A percentile compares a stretch with the other conserved stretches of the same genome.
Evolutionary conservation across 1,140 invertebrate species (phyloP).

Genomic region (Frieseomelitta varia): DNA sequence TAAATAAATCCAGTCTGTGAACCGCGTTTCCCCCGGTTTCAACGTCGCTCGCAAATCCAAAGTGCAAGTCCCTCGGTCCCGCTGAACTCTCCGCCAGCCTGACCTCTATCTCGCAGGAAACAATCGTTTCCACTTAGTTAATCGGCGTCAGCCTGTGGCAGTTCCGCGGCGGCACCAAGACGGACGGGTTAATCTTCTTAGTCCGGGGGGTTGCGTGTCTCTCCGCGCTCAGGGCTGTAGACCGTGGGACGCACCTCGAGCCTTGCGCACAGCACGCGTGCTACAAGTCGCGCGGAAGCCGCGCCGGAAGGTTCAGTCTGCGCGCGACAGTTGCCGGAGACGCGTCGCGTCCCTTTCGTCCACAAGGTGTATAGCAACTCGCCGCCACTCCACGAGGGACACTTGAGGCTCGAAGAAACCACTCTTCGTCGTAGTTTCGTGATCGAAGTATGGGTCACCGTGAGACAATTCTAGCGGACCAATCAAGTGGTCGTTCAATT

Average conservation of each 20-base stretch:
- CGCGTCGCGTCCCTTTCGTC: constrained; percentile 50
- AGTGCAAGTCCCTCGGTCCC: background rate
- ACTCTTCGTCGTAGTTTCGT: background rate
- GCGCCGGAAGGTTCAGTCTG: constrained; percentile 59
- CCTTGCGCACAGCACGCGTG: constrained; percentile 40
- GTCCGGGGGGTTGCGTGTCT: constrained; percentile 9
- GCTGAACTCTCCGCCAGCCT: background rate
- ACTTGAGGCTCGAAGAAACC: background rate
- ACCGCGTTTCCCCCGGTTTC: background rate
- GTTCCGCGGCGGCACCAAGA: background rate
- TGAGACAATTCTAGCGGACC: too few relatives aligned
- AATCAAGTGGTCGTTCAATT: background rate
- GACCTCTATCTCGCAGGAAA: too few relatives aligned
- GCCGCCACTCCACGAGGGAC: constrained; percentile 7
- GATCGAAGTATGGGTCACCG: background rate
- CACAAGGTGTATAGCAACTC: background rate
- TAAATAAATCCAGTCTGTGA: background rate
- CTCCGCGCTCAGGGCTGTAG: constrained; percentile 1
- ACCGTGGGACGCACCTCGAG: constrained; percentile 9
- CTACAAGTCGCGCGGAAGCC: constrained; percentile 46
- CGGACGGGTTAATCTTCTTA: constrained; percentile 13
- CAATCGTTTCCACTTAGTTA: background rate
- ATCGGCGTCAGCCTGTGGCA: background rate
- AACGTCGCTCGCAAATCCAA: background rate
- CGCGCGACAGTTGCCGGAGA: constrained; percentile 68